A percentile compares a stretch with the other conserved stretches of the same genome.
phyloP scores from a whole-genome alignment of 1,140 invertebrate species.

The Megathymus violae region DNA sequence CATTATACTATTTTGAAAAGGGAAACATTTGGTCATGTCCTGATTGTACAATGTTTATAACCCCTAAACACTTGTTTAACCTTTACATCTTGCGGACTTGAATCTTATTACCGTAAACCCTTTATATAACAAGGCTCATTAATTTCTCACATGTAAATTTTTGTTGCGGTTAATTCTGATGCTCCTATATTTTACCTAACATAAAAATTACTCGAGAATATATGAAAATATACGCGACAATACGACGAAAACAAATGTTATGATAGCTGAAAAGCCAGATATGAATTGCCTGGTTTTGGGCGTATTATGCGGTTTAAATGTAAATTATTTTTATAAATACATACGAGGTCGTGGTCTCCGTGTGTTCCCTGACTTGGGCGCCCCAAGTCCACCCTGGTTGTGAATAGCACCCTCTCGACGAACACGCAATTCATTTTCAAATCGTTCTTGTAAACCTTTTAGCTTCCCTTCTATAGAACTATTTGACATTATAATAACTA shows the following conservation, averaged over 20 bases:
- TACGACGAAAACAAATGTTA: slow-evolving; percentile 26
- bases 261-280: slow-evolving; percentile 19
- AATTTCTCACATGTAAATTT: neutral
- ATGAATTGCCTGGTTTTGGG: neutral
- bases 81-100: slow-evolving; percentile 7
- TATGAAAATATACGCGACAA: slow-evolving; percentile 7
- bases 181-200: neutral
- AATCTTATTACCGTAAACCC: neutral
- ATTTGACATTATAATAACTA: slow-evolving; percentile 74
- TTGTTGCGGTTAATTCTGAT: neutral
- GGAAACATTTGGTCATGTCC: slow-evolving; percentile 1
- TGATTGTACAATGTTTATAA: slow-evolving; percentile 11
- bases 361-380: slow-evolving; percentile 58
- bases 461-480: slow-evolving; percentile 74
- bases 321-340: slow-evolving; percentile 39
- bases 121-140: slow-evolving; percentile 1
- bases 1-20: slow-evolving; percentile 19
- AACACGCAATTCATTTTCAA: slow-evolving; percentile 78
- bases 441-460: slow-evolving; percentile 74
- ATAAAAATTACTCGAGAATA: slow-evolving; percentile 1
- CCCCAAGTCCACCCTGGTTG: slow-evolving; percentile 68
- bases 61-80: slow-evolving; percentile 17
- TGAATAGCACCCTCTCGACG: slow-evolving; percentile 70
- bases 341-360: slow-evolving; percentile 70
- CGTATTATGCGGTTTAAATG: neutral